Conservation (phyloP, 2,888 invertebrate species). For the Ceraclea dissimilis region DNA sequence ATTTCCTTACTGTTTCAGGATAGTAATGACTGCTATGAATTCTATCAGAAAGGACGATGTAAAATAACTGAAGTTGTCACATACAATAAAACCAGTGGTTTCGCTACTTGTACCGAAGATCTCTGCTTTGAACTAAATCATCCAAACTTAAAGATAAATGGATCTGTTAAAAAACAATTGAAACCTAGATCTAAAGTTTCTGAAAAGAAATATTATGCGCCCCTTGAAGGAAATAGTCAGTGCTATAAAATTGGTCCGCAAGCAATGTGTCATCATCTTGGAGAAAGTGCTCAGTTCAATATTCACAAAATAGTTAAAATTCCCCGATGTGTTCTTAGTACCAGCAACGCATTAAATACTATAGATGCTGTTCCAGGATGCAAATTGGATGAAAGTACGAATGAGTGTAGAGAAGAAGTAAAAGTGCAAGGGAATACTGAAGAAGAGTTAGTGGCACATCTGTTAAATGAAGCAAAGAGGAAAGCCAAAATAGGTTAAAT, state of each 20-base stretch:
- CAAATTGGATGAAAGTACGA: conserved; percentile 8
- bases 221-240: conserved; percentile 9
- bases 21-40: conserved; percentile 12
- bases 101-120: too few species aligned
- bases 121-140: not conserved
- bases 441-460: not conserved
- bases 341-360: too few species aligned
- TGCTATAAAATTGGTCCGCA: conserved; percentile 12
- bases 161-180: not conserved
- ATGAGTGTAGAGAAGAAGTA: conserved; percentile 13
- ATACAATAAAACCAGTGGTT: not conserved
- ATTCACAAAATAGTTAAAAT: conserved; percentile 6
- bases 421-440: conserved; percentile 3
- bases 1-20: too few species aligned
- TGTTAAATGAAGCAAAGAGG: conserved; percentile 6
- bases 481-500: too few species aligned
- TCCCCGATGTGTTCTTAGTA: too few species aligned
- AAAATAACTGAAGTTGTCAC: conserved; percentile 7
- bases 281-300: conserved; percentile 2
- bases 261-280: conserved; percentile 1
- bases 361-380: conserved; percentile 5
- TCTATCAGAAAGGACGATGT: conserved; percentile 19
- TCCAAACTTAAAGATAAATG: too few species aligned
- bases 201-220: conserved; percentile 13
- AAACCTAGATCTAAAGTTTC: not conserved